These are phyloP conservation scores for Elegia similella DNA, from an alignment of 2,888 invertebrate species.

Conservation along the genomic window DNA sequence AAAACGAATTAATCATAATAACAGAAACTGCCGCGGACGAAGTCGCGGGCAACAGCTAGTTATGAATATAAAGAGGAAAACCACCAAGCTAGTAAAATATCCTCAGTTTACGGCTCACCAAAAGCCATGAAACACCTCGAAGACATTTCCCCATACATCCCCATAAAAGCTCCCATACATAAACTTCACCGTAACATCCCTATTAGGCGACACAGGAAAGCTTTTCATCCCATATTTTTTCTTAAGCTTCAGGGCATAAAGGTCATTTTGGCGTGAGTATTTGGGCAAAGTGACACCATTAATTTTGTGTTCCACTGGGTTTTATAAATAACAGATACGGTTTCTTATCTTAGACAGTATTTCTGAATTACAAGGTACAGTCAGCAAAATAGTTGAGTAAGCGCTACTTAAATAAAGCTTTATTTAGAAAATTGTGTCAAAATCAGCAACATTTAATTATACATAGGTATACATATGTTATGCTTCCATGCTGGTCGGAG, in stretches of 20 bases:
- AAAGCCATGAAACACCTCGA: constrained; percentile 1
- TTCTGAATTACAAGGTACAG: constrained; percentile 21
- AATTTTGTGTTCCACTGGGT: constrained; percentile 15
- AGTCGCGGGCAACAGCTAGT: not conserved
- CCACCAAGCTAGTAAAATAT: not conserved
- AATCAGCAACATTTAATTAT: no score
- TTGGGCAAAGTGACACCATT: constrained; percentile 14
- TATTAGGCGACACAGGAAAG: constrained; percentile 5
- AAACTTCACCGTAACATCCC: constrained; percentile 1
- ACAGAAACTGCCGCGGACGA: no score
- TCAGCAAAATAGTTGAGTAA: no score
- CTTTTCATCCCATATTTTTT: not conserved
- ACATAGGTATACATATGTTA: no score
- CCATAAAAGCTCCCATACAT: constrained; percentile 10
- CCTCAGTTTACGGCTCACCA: not conserved
- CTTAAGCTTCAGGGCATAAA: constrained; percentile 5
- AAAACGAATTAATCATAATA: no score
- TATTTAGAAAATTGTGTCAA: no score
- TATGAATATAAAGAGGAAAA: not conserved
- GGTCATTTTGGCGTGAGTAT: not conserved
- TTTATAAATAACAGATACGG: constrained; percentile 27
- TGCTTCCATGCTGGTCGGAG: no score
- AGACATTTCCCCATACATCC: constrained; percentile 4
- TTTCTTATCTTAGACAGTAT: constrained; percentile 25
- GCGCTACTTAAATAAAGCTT: no score